These are phyloP conservation scores for Cephus pulcher DNA, from an alignment of 2,888 invertebrate genomes.

Conservation along the genomic window DNA sequence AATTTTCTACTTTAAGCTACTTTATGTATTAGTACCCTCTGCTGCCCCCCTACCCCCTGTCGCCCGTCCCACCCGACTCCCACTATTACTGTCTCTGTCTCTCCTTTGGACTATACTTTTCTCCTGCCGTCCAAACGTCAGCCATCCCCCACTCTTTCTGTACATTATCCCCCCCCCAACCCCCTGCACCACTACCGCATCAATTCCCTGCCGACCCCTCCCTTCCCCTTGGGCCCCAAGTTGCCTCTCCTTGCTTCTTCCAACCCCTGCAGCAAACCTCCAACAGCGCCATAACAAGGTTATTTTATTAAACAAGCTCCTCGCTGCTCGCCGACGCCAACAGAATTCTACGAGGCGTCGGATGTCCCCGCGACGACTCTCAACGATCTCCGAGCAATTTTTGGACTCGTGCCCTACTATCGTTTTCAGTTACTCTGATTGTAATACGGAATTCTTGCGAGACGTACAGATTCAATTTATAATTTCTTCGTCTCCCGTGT, in stretches of 20 bases:
- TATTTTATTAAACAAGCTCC: slow-evolving; percentile 64
- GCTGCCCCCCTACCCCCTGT: slow-evolving; percentile 13
- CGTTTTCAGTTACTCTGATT: not conserved
- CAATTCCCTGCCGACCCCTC: not conserved
- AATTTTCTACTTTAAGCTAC: slow-evolving; percentile 68
- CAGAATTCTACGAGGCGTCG: slow-evolving; percentile 33
- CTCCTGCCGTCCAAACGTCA: not conserved
- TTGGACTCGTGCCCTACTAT: not conserved
- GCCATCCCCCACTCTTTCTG: not conserved
- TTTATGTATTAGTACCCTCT: slow-evolving; percentile 64
- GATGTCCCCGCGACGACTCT: slow-evolving; percentile 5
- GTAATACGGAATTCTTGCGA: not conserved
- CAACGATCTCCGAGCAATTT: not conserved
- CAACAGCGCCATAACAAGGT: slow-evolving; percentile 54
- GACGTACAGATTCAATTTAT: not conserved
- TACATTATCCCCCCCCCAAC: slow-evolving; percentile 26
- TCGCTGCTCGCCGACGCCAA: slow-evolving; percentile 36
- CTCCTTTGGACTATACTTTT: slow-evolving; percentile 13
- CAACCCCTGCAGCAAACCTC: slow-evolving; percentile 6
- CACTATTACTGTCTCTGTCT: slow-evolving; percentile 22
- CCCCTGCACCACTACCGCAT: slow-evolving; percentile 5
- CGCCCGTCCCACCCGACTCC: slow-evolving; percentile 2
- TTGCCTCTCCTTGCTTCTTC: not conserved
- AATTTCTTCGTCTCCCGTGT: not conserved
- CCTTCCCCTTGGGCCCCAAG: not conserved